Evolutionary conservation across 2,888 invertebrate genomes (phyloP).

Genomic region (Macrostomum cliftonense): DNA sequence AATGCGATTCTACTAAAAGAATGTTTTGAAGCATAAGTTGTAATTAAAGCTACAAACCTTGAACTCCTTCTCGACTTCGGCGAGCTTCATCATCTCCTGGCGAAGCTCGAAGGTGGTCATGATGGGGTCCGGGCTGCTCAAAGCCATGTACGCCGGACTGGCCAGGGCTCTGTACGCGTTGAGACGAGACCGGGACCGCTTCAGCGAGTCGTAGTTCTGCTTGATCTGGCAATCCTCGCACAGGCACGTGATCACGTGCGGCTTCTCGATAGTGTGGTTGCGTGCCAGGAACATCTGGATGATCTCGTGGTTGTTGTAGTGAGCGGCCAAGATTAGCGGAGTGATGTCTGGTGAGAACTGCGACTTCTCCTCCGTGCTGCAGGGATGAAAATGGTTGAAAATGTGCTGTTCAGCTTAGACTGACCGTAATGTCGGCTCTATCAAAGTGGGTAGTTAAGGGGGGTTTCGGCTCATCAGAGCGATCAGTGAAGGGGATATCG

Average conservation of each 20-base stretch:
- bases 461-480: too few species aligned
- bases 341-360: slow-evolving; percentile 48
- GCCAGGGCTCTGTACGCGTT: slow-evolving; percentile 10
- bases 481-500: too few species aligned
- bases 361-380: slow-evolving; percentile 14
- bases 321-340: slow-evolving; percentile 49
- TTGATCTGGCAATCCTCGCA: slow-evolving; percentile 15
- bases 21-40: too few species aligned
- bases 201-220: slow-evolving; percentile 13
- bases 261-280: slow-evolving; percentile 45
- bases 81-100: slow-evolving; percentile 10
- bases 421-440: too few species aligned
- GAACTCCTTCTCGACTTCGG: slow-evolving; percentile 11
- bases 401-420: too few species aligned
- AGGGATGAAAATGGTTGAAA: too few species aligned
- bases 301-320: slow-evolving; percentile 48
- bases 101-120: slow-evolving; percentile 8
- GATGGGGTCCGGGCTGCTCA: slow-evolving; percentile 10
- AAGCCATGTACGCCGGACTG: slow-evolving; percentile 10
- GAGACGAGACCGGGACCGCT: slow-evolving; percentile 7
- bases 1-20: too few species aligned
- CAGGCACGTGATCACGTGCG: slow-evolving; percentile 38
- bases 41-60: slow-evolving; percentile 1
- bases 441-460: too few species aligned
- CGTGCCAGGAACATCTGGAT: slow-evolving; percentile 46